Base-by-base conservation (phyloP, 2,113 vertebrate genomes). In the Poecile atricapillus region DNA sequence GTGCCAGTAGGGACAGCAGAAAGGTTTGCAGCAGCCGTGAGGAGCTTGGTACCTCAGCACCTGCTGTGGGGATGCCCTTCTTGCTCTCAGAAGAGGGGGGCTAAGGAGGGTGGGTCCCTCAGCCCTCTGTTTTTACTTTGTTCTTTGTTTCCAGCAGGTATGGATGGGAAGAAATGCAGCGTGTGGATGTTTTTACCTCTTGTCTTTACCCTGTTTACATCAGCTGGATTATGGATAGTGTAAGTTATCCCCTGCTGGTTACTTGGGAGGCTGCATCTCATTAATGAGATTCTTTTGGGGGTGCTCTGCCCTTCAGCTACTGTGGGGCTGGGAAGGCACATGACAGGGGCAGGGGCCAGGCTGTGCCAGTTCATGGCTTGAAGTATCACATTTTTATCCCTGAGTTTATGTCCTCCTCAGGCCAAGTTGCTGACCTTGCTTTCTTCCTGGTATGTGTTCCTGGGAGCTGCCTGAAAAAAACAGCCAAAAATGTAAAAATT, bases 111-210 rank as follows among this genome's bases (percentile, higher is more conserved):
- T 55, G 43, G 21, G 13, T 65, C 31, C 39, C 52, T 46, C 20
- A 25, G 49, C 55, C 20, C 21, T 31, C 23, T 84, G 60, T 94
- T 86, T 70, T 84, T 37, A 90, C 86, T 73, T 90, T 90, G 44
- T 65, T 81, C 43, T 90, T 84, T 94, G 53, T 92, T 95, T 93
- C 83, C 44, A 67, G 37, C 96, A 98, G 97, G 96, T 91, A 98
- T 98, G 98, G 98, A 98, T 93, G 97, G 97, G 97, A 98, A 97
- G 98, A 98, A 97, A 83, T 98, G 96, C 97, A 99, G 98, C 3
- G 96, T 97, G 11, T 99, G 99, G 99, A 98, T 98, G 96, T 98
- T 99, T 93, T 97, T 99, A 49, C 99, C 99, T 63, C 98, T 98
- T 28, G 95, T 98, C 55, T 98, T 98, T 84, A 98, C 98, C 31